Conservation (phyloP, 2,888 invertebrate genomes). For the Oxycera nigricornis region DNA sequence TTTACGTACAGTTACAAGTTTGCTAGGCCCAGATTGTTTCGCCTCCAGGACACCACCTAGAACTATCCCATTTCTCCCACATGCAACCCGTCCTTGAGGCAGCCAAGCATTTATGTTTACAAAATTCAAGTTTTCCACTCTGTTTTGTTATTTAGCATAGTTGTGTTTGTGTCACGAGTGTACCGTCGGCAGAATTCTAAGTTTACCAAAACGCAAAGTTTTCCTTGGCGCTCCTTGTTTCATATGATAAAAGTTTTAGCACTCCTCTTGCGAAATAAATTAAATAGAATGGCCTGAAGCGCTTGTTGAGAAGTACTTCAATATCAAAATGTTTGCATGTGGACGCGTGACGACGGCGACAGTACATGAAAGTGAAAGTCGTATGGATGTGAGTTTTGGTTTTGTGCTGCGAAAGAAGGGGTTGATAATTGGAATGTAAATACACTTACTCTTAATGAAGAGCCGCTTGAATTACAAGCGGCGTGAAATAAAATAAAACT, state of each 20-base stretch:
- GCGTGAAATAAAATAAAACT: no score
- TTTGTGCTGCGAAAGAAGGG: no score
- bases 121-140: conserved; percentile 15
- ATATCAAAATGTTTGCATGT: conserved; percentile 13
- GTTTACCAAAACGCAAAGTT: conserved; percentile 36
- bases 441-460: neutral
- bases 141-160: conserved; percentile 21
- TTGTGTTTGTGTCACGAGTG: conserved; percentile 16
- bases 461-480: neutral
- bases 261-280: conserved; percentile 34
- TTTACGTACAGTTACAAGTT: neutral
- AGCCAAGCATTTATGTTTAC: neutral
- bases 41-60: neutral
- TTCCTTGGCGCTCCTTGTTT: conserved; percentile 29
- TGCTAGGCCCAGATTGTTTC: conserved; percentile 17
- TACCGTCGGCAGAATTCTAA: conserved; percentile 12
- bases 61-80: neutral
- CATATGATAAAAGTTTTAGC: conserved; percentile 38
- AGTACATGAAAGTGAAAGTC: conserved; percentile 26
- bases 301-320: conserved; percentile 32
- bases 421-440: neutral
- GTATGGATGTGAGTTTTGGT: neutral
- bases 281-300: conserved; percentile 36
- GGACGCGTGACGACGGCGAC: neutral
- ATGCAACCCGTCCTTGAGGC: neutral